Percentiles rank a stretch among this genome's conserved stretches.
Evolutionary conservation across 23 tunicate species (phyloP).

Genomic region (Ciona savignyi): DNA sequence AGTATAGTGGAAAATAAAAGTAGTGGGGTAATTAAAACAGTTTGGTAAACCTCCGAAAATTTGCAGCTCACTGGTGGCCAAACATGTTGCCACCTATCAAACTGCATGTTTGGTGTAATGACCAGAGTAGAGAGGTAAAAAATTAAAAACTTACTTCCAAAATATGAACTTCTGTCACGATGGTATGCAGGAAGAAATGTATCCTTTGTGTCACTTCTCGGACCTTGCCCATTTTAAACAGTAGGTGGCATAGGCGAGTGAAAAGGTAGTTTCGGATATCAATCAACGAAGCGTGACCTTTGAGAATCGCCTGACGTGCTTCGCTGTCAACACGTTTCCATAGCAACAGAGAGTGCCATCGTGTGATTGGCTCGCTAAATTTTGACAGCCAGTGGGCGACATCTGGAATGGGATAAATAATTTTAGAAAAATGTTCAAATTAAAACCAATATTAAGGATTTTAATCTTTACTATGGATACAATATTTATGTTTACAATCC

Average conservation of each 20-base stretch:
- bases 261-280: slow-evolving; percentile 91
- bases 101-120: too few relatives aligned
- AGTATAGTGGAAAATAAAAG: too few relatives aligned
- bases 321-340: slow-evolving; percentile 72
- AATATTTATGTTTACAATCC: too few relatives aligned
- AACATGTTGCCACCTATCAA: too few relatives aligned
- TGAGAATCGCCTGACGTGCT: slow-evolving; percentile 40
- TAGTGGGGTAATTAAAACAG: too few relatives aligned
- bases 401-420: slow-evolving; percentile 18
- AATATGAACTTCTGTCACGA: slow-evolving; percentile 59
- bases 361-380: slow-evolving; percentile 52
- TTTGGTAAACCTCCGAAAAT: too few relatives aligned
- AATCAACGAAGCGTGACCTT: slow-evolving; percentile 62
- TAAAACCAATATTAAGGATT: too few relatives aligned
- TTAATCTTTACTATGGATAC: too few relatives aligned
- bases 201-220: slow-evolving; percentile 45
- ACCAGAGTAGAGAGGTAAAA: too few relatives aligned
- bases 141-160: slow-evolving; percentile 77
- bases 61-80: too few relatives aligned
- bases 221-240: slow-evolving; percentile 45
- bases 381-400: slow-evolving; percentile 83
- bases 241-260: slow-evolving; percentile 76
- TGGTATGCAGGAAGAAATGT: slow-evolving; percentile 72
- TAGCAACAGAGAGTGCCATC: slow-evolving; percentile 90
- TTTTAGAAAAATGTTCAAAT: too few relatives aligned